Evolutionary conservation across 2,888 invertebrate species (phyloP), one percentile per base, ranked within the genome.

Genomic region (Phyllotreta striolata): DNA sequence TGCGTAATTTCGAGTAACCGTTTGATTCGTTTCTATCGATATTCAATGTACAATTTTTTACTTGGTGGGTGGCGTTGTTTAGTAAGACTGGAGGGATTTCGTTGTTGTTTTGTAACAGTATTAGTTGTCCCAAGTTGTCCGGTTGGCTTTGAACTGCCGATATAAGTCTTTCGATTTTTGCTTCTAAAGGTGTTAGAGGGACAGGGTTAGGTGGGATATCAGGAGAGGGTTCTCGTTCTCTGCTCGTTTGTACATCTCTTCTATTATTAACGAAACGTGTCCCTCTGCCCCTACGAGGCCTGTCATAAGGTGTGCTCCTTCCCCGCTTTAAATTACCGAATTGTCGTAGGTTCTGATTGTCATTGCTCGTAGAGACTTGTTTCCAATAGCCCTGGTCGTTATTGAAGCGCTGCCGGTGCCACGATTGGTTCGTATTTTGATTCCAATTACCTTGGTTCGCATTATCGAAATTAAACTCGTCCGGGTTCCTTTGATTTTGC

Each of bases 101-200:
- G 13, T 63, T 49, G 40, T 66, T 66, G 43, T 47, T 66, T 57
- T 67, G 67, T 12, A 66, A 13, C 7, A 69, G 55, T 24, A 69
- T 64, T 7, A 69, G 55, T 14, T 66, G 55, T 12, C 67, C 69
- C 6, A 63, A 47, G 13, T 64, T 46, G n/a, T 62, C 62, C 0
- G 57, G 43, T 60, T 69, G 69, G 40, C 66, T 60, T 51, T 62
- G 61, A 10, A 67, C 66, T 7, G 66, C 69, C 40, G 62, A 58
- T 55, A 68, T 64, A 6, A 68, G 13, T 54, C 72, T 83, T 83
- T 54, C 79, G 5, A 66, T 58, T 40, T 63, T 63, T 14, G 40
- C 55, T 14, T 66, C 66, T 39, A 64, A 40, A 13, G 66, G 62
- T 7, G 55, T 38, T 38, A 65, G 14, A 37, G 37, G 37, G 38